phyloP scores from a whole-genome alignment of 2,797 vertebrate species.

The Hirundo rustica region DNA sequence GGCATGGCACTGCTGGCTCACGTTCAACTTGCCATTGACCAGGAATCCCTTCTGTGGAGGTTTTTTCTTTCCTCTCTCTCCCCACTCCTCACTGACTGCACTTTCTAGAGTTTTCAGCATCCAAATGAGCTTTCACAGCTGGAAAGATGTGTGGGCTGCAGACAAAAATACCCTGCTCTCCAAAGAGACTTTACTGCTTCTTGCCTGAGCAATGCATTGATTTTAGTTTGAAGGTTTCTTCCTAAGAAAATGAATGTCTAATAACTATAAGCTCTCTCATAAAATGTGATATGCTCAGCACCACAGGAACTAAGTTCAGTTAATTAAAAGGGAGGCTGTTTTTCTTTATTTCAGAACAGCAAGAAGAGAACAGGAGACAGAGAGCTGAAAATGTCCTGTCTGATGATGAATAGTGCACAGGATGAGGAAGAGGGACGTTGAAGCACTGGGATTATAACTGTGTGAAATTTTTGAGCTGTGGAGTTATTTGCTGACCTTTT shows the following conservation, averaged over 20 bases:
- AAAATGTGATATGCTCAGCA: not conserved
- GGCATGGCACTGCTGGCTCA: not conserved
- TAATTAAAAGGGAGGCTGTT: not conserved
- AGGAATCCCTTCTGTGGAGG: fast-evolving
- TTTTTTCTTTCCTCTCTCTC: not conserved
- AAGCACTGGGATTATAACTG: not conserved
- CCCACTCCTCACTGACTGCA: not conserved
- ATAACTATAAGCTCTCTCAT: not conserved
- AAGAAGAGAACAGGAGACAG: not conserved
- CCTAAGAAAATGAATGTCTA: not conserved
- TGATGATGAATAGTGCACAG: not conserved
- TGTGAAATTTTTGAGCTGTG: not conserved
- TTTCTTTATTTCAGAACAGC: not conserved
- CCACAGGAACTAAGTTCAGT: not conserved
- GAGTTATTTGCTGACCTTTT: not conserved
- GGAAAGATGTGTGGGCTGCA: not conserved
- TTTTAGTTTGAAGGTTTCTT: not conserved
- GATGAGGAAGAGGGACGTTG: not conserved
- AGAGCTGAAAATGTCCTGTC: not conserved
- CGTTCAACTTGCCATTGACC: fast-evolving
- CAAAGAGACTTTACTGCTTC: not conserved
- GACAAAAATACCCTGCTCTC: not conserved
- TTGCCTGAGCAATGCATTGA: not conserved
- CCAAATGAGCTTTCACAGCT: not conserved
- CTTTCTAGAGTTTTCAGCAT: not conserved